Conservation (phyloP, 2,888 invertebrate species). For the Nomada fabriciana region DNA sequence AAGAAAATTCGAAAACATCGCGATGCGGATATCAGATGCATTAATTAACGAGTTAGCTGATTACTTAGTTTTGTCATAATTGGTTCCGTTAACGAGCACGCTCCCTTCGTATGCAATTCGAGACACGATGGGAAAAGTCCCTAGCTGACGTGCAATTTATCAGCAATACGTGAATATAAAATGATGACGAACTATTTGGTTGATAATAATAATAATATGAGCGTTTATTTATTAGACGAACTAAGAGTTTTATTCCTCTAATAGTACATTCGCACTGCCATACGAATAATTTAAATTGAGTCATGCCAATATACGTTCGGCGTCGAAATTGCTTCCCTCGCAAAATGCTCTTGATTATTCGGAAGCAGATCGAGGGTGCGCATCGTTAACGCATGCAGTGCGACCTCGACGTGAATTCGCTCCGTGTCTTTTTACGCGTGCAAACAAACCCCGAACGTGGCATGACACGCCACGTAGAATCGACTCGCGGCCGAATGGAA, state of each 20-base stretch:
- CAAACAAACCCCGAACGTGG: constrained; percentile 46
- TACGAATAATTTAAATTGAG: too few relatives aligned
- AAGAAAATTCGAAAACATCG: constrained; percentile 22
- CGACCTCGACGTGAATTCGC: not conserved
- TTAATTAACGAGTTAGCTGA: constrained; percentile 17
- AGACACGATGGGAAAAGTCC: not conserved
- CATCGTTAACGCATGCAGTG: not conserved
- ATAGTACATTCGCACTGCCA: too few relatives aligned
- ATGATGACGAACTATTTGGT: too few relatives aligned
- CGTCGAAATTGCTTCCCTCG: too few relatives aligned
- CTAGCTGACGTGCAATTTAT: not conserved
- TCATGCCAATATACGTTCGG: too few relatives aligned
- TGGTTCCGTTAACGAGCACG: constrained; percentile 1
- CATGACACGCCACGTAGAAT: constrained; percentile 19
- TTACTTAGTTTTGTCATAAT: constrained; percentile 29
- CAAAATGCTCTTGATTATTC: too few relatives aligned
- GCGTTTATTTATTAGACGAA: not conserved
- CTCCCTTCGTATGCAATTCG: not conserved
- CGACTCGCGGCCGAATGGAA: constrained; percentile 25
- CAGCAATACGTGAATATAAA: too few relatives aligned
- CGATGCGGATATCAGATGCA: constrained; percentile 7
- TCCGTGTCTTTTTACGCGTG: constrained; percentile 6
- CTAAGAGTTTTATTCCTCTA: not conserved
- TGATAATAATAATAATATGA: too few relatives aligned
- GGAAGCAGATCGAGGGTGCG: not conserved